These are phyloP conservation scores for Mus minutoides DNA, from an alignment of 2,797 vertebrate genomes.

Conservation along the genomic window DNA sequence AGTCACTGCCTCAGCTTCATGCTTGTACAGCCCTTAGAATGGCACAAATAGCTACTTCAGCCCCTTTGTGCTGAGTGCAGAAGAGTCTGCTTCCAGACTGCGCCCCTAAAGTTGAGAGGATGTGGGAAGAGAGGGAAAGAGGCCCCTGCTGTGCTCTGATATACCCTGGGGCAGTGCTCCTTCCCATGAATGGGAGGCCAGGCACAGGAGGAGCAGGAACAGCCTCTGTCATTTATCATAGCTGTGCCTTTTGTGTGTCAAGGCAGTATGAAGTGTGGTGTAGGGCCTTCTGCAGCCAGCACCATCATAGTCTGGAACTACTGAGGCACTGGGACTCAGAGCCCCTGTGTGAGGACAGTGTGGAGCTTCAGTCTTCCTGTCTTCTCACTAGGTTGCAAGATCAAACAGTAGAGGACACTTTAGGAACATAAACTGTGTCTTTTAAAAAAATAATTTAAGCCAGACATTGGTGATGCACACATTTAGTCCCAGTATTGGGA, in stretches of 20 bases:
- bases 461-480: neutral
- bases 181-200: neutral
- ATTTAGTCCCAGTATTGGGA: neutral
- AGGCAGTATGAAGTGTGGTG: too few species aligned
- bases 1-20: accelerated
- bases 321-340: neutral
- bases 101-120: accelerated
- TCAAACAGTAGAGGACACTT: neutral
- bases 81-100: neutral
- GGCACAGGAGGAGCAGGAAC: neutral
- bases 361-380: accelerated
- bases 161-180: neutral
- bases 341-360: neutral
- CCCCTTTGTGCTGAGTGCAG: neutral
- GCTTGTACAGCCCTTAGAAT: neutral
- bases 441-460: neutral
- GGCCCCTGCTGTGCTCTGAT: neutral
- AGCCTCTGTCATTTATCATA: accelerated
- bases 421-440: neutral
- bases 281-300: neutral
- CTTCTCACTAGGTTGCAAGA: neutral
- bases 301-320: neutral
- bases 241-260: too few species aligned
- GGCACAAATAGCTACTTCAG: accelerated
- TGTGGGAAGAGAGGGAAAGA: too few species aligned